Percentiles rank a stretch among this genome's conserved stretches.
Conservation (phyloP, 2,113 vertebrate genomes). For the Hyla sarda region DNA sequence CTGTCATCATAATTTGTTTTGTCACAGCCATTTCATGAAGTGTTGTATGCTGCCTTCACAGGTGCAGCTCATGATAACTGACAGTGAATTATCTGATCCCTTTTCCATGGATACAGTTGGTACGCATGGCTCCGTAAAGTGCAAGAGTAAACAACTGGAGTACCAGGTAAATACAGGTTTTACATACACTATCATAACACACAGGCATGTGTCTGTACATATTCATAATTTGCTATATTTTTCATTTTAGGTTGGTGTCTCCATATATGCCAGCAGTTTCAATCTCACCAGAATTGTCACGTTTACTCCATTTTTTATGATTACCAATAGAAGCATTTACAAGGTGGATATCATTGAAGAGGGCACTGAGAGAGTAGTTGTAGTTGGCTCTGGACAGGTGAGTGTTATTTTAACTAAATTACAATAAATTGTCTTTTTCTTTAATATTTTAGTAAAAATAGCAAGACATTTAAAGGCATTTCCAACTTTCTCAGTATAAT, state of each 20-base stretch:
- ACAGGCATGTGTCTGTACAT: background rate
- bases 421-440: background rate
- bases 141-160: constrained; percentile 87
- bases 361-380: constrained; percentile 82
- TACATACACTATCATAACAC: constrained; percentile 3
- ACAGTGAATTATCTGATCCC: constrained; percentile 91
- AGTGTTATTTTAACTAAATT: background rate
- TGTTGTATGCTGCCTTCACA: constrained; percentile 65
- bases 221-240: background rate
- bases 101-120: constrained; percentile 98
- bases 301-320: constrained; percentile 93
- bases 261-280: constrained; percentile 93
- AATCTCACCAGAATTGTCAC: constrained; percentile 95
- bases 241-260: constrained; percentile 86
- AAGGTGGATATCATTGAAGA: constrained; percentile 84
- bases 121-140: constrained; percentile 92
- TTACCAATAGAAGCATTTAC: constrained; percentile 92
- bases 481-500: too few species aligned
- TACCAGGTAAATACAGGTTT: constrained; percentile 82
- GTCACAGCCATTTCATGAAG: background rate
- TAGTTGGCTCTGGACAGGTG: constrained; percentile 85
- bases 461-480: background rate
- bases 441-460: background rate
- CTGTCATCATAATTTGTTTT: too few species aligned
- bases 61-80: constrained; percentile 95